Evolutionary conservation across 2,888 invertebrate genomes (phyloP), one percentile per base, ranked within the genome.

Genomic region (Fragum sueziense): DNA sequence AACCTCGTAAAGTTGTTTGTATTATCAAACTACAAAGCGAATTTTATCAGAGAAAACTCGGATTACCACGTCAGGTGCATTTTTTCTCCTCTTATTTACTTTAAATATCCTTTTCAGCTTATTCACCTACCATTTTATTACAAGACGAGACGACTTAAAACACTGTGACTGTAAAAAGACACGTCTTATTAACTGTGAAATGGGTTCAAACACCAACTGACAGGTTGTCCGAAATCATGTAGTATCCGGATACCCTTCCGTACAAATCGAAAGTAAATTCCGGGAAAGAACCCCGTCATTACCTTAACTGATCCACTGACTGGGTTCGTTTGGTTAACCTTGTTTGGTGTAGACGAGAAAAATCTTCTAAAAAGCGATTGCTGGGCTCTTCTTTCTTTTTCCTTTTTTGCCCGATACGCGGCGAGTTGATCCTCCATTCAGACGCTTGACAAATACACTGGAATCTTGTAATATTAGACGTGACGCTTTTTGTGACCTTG

Each of bases 371-470:
- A 41, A 27, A 67, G 11, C 29, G 72, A 75, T 14, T 83, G 54
- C 17, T 76, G 62, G 6, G 74, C 41, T 29, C 61, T 68, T 59
- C 76, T 79, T 76, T 86, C 86, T 59, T 79, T 84, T 74, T 75
- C 82, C 74, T 88, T 90, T 68, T 69, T 86, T 25, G 80, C 84
- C 71, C 90, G 80, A 69, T 87, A 90, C 41, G 86, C 88, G 31
- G 88, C 89, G 52, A 90, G 85, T 78, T 88, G 84, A 33, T 81
- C 86, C 83, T 90, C 89, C 90, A 90, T 90, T 73, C n/a, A 33
- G 62, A 33, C 33, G 62, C 62, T 62, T 62, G 62, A n/a, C 37
- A 37, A 37, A 14, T 9, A 14, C 37, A 37, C 14, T 37, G 37
- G 6, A 37, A 37, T 37, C 37, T 37, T 37, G 6, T 37, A 14